phyloP scores from a whole-genome alignment of 2,888 invertebrate genomes.

The Eubasilissa splendida region DNA sequence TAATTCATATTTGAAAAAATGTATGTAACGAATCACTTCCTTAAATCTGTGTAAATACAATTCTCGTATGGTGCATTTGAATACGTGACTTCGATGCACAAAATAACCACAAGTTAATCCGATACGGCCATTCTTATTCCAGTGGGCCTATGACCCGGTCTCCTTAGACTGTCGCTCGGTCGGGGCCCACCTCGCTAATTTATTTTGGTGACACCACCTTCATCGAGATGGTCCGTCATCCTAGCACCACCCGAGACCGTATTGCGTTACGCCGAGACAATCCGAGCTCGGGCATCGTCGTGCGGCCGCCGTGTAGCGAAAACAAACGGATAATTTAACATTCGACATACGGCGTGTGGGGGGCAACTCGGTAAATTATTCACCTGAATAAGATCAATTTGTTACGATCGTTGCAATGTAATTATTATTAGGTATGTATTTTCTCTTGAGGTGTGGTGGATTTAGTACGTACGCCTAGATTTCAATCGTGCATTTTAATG shows the following conservation, averaged over 20 bases:
- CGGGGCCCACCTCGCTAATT: neutral
- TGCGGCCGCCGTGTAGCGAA: neutral
- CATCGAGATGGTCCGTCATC: no score
- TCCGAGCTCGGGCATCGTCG: neutral
- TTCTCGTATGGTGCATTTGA: no score
- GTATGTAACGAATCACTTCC: no score
- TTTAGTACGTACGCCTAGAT: neutral
- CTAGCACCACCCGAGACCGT: no score
- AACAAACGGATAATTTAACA: constrained; percentile 10
- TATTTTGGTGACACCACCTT: no score
- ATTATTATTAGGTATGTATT: neutral
- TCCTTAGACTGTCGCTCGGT: neutral
- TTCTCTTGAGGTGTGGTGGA: neutral
- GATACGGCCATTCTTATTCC: constrained; percentile 16
- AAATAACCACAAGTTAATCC: neutral
- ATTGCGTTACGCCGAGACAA: no score
- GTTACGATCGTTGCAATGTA: neutral
- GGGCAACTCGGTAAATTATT: neutral
- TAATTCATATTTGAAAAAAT: no score
- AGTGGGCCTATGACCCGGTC: neutral
- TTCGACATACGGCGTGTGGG: neutral
- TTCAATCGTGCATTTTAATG: neutral
- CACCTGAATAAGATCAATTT: constrained; percentile 1
- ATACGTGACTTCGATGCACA: no score
- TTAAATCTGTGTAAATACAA: no score